Evolutionary conservation across 2,888 invertebrate genomes (phyloP).

Genomic region (Liposcelis brunnea): DNA sequence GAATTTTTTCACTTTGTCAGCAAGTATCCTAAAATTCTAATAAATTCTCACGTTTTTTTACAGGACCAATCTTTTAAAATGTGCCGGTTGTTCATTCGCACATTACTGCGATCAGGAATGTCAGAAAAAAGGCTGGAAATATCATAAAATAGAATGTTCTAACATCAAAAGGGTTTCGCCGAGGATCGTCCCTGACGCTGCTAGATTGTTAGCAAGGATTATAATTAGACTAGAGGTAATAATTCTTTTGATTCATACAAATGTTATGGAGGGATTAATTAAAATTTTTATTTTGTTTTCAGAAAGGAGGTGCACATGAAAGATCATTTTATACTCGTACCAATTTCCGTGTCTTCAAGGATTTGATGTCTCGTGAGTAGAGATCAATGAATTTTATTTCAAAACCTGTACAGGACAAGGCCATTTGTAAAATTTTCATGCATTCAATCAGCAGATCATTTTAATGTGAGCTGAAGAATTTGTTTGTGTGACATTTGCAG

Average conservation of each 20-base stretch:
- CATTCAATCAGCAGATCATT: background rate
- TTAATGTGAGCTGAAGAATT: constrained; percentile 1
- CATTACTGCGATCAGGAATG: constrained; percentile 67
- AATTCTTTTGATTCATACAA: constrained; percentile 8
- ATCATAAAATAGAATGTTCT: constrained; percentile 70
- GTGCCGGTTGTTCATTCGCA: constrained; percentile 66
- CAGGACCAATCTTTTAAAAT: constrained; percentile 56
- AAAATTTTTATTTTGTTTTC: constrained; percentile 14
- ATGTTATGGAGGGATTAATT: constrained; percentile 9
- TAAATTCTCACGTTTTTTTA: background rate
- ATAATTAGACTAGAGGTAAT: constrained; percentile 41
- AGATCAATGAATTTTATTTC: constrained; percentile 11
- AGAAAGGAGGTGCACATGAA: constrained; percentile 47
- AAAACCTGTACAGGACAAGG: background rate
- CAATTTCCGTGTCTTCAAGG: constrained; percentile 59
- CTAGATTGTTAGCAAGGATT: constrained; percentile 58
- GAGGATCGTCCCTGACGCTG: constrained; percentile 61
- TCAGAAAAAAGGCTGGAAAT: constrained; percentile 63
- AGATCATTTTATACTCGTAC: constrained; percentile 51
- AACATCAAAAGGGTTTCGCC: constrained; percentile 55
- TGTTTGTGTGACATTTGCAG: constrained; percentile 5
- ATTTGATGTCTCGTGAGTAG: constrained; percentile 77
- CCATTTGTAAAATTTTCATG: background rate
- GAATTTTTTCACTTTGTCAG: constrained; percentile 5
- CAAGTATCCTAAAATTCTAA: background rate